These are phyloP conservation scores for Falcaria lacertinaria DNA, from an alignment of 2,888 invertebrate genomes.

Conservation along the genomic window DNA sequence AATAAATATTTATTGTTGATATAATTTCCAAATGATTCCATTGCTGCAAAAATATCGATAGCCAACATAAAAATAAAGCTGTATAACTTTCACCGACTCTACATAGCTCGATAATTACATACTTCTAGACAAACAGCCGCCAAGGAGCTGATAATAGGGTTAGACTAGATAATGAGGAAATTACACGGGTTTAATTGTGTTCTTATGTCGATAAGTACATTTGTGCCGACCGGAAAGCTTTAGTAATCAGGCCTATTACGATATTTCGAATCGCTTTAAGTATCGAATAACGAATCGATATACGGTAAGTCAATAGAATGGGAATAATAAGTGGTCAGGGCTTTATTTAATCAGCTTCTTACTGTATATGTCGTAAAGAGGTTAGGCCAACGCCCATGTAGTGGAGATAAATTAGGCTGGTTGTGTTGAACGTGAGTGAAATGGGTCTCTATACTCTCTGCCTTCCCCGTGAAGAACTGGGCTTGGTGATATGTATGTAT, in stretches of 20 bases:
- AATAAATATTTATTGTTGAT: too few species aligned
- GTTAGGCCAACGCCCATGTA: too few species aligned
- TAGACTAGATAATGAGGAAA: conserved; percentile 36
- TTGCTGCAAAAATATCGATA: not conserved
- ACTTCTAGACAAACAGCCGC: conserved; percentile 17
- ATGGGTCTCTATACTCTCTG: too few species aligned
- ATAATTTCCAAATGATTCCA: too few species aligned
- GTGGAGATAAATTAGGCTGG: too few species aligned
- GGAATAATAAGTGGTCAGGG: not conserved
- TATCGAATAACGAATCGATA: not conserved
- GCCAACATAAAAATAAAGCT: not conserved
- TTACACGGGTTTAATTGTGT: conserved; percentile 32
- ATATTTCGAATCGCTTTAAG: not conserved
- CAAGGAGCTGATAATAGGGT: conserved; percentile 20
- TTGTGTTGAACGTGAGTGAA: too few species aligned
- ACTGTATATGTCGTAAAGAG: too few species aligned
- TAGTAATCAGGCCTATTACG: not conserved
- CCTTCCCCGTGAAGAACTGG: too few species aligned
- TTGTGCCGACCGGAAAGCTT: not conserved
- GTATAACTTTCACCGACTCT: not conserved
- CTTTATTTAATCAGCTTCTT: not conserved
- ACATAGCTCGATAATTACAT: conserved; percentile 2
- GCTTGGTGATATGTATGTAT: too few species aligned
- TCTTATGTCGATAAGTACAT: conserved; percentile 13
- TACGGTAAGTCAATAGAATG: not conserved